Conservation (phyloP, 2,888 invertebrate genomes). For the Cryptus armator region DNA sequence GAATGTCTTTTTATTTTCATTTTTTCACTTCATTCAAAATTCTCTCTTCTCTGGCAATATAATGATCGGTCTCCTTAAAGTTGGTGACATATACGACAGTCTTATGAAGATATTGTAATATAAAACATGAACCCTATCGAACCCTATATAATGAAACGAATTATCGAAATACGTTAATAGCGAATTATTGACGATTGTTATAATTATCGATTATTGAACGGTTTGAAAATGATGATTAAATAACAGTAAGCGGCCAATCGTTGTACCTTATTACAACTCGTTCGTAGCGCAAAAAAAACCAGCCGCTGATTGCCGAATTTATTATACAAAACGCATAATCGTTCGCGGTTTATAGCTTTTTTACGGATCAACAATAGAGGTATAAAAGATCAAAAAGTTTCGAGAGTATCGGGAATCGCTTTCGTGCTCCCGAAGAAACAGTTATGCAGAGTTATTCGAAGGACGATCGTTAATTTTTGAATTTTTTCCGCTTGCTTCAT, state of each 20-base stretch:
- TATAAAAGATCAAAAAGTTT: constrained; percentile 20
- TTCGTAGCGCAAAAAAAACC: not conserved
- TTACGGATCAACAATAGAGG: constrained; percentile 14
- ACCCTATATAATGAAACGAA: not conserved
- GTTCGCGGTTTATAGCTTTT: constrained; percentile 23
- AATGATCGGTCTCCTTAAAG: no score
- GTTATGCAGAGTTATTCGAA: constrained; percentile 35
- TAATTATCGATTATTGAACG: not conserved
- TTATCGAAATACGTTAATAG: not conserved
- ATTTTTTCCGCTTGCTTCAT: constrained; percentile 29
- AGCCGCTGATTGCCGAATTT: constrained; percentile 15
- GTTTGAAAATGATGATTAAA: no score
- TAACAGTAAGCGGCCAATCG: no score
- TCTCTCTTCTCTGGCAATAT: no score
- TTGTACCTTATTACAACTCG: no score
- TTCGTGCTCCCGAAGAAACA: constrained; percentile 37
- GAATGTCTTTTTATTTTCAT: no score
- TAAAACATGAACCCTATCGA: not conserved
- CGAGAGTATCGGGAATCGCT: constrained; percentile 8
- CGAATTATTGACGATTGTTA: not conserved
- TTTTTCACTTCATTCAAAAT: no score
- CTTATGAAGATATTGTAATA: not conserved
- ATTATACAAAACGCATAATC: constrained; percentile 6
- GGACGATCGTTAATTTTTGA: constrained; percentile 41
- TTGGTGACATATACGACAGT: not conserved